Base-by-base conservation (phyloP, 2,888 invertebrate genomes). In the Linnaemya tessellans region DNA sequence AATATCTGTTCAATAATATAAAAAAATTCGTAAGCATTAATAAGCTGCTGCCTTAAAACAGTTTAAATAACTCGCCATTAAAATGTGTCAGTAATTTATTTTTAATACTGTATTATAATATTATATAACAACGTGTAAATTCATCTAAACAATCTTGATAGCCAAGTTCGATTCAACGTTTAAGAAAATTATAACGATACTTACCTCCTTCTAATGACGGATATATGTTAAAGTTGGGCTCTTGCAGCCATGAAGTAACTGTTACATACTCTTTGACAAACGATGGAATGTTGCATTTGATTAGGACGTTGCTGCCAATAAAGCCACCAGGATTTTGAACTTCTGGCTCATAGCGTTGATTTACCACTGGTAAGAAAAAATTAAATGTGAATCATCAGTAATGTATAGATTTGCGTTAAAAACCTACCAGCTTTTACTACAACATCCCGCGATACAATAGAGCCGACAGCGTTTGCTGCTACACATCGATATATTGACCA, bases 311-410 rank as follows among this genome's bases (percentile, higher is more conserved):
- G 89, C 94, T 93, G 82, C 94, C 93, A 84, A 93, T 92, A 90
- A 94, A 94, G 87, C 94, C 94, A 84, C 93, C 93, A 49, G 94
- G 94, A 91, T 93, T 94, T 91, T 94, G 94, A 73, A 94, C 94
- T 92, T 94, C 94, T 81, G 94, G 94, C 87, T 94, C 94, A 89
- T 94, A 94, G 80, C 93, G 93, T 87, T 94, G 94, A 90, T 93
- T 93, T 86, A 94, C 93, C 89, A 94, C 94, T 94, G 89, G 60
- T 18, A n/a, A 10, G 35, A 49, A n/a, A 20, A 10, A 30, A 51
- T 18, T 18, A 70, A 79, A 13, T 30, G 30, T n/a, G 13, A 20
- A 5, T 38, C 9, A 22, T 20, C 7, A 49, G 30, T 10, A 46
- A 15, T 15, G 9, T 13, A 2, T 22, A 51, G 51, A 20, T 51